Percentiles rank a stretch among this genome's conserved stretches.
Evolutionary conservation across 92 coral and sea anemone genomes (phyloP).

Genomic region (Phenganax stokvisi): DNA sequence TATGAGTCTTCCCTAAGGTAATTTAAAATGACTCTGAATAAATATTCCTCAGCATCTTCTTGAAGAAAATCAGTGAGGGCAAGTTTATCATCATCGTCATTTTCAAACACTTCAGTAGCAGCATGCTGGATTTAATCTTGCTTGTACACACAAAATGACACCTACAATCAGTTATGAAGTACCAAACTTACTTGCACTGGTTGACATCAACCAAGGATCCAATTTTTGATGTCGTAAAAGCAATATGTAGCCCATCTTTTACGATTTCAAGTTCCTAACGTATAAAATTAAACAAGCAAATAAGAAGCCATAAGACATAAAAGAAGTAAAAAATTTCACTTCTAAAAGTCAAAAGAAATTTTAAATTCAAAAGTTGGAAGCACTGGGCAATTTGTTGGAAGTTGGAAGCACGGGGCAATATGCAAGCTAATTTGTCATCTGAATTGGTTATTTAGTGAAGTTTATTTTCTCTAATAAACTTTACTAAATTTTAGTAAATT

Average conservation of each 20-base stretch:
- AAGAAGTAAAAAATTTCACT: not conserved
- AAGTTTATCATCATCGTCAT: too few relatives aligned
- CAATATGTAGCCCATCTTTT: slow-evolving; percentile 86
- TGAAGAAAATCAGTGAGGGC: too few relatives aligned
- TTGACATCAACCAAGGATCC: slow-evolving; percentile 94
- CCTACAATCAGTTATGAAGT: not conserved
- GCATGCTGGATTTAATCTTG: not conserved
- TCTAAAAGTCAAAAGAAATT: too few relatives aligned
- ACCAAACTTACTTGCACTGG: slow-evolving; percentile 88
- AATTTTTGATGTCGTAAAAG: slow-evolving; percentile 93
- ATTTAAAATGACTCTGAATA: too few relatives aligned
- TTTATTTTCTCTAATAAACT: not conserved
- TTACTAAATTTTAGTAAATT: not conserved
- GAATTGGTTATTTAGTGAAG: too few relatives aligned
- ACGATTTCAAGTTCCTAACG: slow-evolving; percentile 85
- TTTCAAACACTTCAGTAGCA: too few relatives aligned
- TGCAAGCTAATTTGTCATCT: too few relatives aligned
- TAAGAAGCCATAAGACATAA: not conserved
- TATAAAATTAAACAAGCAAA: not conserved
- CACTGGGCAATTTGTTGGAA: too few relatives aligned
- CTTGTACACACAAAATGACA: not conserved
- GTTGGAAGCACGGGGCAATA: too few relatives aligned
- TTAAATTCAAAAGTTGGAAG: too few relatives aligned
- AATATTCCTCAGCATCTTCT: too few relatives aligned
- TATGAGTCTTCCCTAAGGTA: too few relatives aligned